Evolutionary conservation across 2,888 invertebrate genomes (phyloP), one percentile per base, ranked within the genome.

Genomic region (Ypsolopha sequella): DNA sequence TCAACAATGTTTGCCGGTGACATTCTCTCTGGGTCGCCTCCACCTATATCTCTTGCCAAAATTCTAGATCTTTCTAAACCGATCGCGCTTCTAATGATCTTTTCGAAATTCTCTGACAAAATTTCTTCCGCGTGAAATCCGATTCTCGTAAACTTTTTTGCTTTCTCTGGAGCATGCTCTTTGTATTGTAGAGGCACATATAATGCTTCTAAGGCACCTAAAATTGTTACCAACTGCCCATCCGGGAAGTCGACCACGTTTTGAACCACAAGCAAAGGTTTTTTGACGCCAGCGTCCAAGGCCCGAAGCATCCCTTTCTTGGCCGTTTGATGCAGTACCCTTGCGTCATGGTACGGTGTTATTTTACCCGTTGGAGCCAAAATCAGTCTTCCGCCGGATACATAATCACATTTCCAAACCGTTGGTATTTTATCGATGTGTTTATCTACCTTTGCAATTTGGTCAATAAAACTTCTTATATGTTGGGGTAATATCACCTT

Each of bases 21-120:
- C 96, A 97, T 97, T 53, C 95, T 87, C 67, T 96, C 96, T 0
- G 97, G 96, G 68, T 97, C 97, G 0, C 91, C 91, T 0, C 95
- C 95, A 34, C 93, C 91, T 2, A 86, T 81, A 38, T 86, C 86
- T 51, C 86, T 64, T 0, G 82, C 61, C 0, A 79, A 60, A 2
- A 78, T 90, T 87, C 93, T 88, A 41, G 93, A 91, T 34, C 84
- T 88, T 73, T 93, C 93, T 51, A 93, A 70, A 6, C 89, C 90
- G 14, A 87, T 79, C 0, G 91, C 91, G 48, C 90, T 81, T 35
- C 88, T 76, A 0, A 92, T 79, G 3, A 92, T 74, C 48, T 89
- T 84, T 41, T 88, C 82, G 54, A 89, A 86, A 34, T 84, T 76
- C 55, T 88, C 87, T 2, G 80, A 79, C 33, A 75, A 64, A 57